A percentile compares a stretch with the other conserved stretches of the same genome.
Evolutionary conservation across 2,888 invertebrate species (phyloP).

Genomic region (Synergus itoensis): DNA sequence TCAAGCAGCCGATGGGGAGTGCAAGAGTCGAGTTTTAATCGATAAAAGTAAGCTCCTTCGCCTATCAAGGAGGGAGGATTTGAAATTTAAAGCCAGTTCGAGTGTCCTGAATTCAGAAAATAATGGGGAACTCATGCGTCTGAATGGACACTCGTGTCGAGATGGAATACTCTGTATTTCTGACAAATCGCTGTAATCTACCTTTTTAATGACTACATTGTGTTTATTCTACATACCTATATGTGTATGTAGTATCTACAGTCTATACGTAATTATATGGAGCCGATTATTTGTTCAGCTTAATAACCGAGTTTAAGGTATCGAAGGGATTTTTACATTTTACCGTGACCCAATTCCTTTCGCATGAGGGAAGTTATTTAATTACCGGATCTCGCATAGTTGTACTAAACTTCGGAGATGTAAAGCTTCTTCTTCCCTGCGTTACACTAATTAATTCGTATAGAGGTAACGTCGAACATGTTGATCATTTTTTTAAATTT

Average conservation of each 20-base stretch:
- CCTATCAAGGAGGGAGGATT: slow-evolving; percentile 15
- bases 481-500: too few species aligned
- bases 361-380: not conserved
- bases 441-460: too few species aligned
- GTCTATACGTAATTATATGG: not conserved
- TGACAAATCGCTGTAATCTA: slow-evolving; percentile 37
- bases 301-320: not conserved
- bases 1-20: not conserved
- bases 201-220: slow-evolving; percentile 29
- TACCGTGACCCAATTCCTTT: not conserved
- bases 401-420: too few species aligned
- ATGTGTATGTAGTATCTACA: slow-evolving; percentile 4
- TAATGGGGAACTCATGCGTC: slow-evolving; percentile 36
- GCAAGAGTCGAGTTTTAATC: slow-evolving; percentile 39
- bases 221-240: slow-evolving; percentile 14
- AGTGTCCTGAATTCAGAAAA: slow-evolving; percentile 32
- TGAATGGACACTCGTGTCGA: slow-evolving; percentile 35
- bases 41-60: slow-evolving; percentile 34
- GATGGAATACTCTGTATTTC: slow-evolving; percentile 37
- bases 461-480: too few species aligned
- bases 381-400: too few species aligned
- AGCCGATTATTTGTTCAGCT: not conserved
- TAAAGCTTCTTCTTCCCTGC: too few species aligned
- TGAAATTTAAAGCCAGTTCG: slow-evolving; percentile 33
- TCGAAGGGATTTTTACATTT: not conserved